Percentiles rank a stretch among this genome's conserved stretches.
These are phyloP conservation scores for Zhengitettix transpicula DNA, from an alignment of 2,888 invertebrate genomes.

Conservation along the genomic window DNA sequence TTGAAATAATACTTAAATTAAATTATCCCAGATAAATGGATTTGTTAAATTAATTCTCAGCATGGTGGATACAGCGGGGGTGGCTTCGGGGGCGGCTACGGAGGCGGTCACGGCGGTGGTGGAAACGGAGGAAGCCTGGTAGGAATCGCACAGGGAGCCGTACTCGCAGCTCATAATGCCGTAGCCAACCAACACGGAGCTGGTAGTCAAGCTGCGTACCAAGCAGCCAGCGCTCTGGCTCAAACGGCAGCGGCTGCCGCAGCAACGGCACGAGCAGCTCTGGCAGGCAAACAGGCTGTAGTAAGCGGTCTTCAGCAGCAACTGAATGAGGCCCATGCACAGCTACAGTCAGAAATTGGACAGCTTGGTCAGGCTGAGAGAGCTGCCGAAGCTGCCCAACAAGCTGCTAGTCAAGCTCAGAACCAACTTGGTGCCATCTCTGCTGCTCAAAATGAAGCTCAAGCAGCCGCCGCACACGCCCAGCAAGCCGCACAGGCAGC, in stretches of 20 bases:
- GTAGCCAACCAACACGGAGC: conserved; percentile 54
- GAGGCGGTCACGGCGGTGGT: too few species aligned
- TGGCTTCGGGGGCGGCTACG: too few species aligned
- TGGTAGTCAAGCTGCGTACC: conserved; percentile 59
- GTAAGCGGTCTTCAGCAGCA: conserved; percentile 42
- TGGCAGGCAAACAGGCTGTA: conserved; percentile 43
- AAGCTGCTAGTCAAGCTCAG: conserved; percentile 49
- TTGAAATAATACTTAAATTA: too few species aligned
- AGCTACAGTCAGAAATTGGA: conserved; percentile 49
- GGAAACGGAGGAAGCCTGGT: too few species aligned
- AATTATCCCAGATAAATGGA: too few species aligned
- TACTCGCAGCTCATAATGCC: conserved; percentile 41
- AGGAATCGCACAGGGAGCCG: too few species aligned
- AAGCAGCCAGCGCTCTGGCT: conserved; percentile 59
- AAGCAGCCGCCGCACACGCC: conserved; percentile 25
- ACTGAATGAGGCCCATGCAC: conserved; percentile 49
- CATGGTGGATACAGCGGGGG: too few species aligned
- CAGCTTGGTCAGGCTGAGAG: conserved; percentile 59
- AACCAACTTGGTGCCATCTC: not conserved
- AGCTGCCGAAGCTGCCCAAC: conserved; percentile 48
- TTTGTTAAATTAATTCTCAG: too few species aligned
- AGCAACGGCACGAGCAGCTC: conserved; percentile 45
- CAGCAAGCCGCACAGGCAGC: too few species aligned
- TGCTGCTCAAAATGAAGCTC: conserved; percentile 47
- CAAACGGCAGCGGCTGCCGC: conserved; percentile 57